Conservation (phyloP, 2,113 vertebrate species). For the Edolisoma coerulescens region DNA sequence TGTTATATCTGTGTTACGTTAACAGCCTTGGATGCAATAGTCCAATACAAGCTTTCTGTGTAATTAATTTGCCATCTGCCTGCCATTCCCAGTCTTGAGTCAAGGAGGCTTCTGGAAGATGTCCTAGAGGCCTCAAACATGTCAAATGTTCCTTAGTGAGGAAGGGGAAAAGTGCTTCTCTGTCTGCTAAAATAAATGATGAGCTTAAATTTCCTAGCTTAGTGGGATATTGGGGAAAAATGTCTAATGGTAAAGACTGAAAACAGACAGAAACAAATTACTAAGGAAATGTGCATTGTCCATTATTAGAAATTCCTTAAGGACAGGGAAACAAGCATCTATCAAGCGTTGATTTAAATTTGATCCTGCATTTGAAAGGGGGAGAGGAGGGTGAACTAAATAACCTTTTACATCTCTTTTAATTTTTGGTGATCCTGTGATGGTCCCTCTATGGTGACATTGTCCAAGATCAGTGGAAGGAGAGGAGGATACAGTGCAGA, state of each 20-base stretch:
- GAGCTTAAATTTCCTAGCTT: not conserved
- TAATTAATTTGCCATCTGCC: not conserved
- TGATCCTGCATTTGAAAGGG: not conserved
- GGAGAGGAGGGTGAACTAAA: not conserved
- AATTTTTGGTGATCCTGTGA: not conserved
- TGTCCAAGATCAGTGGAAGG: not conserved
- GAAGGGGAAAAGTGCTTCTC: not conserved
- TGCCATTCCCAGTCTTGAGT: not conserved
- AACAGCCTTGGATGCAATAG: not conserved
- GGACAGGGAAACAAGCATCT: not conserved
- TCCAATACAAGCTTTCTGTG: not conserved
- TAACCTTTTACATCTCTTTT: not conserved
- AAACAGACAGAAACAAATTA: not conserved
- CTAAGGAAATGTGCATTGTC: not conserved
- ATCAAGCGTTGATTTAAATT: not conserved
- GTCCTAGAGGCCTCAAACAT: not conserved
- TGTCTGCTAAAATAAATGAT: not conserved
- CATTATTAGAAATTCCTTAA: not conserved
- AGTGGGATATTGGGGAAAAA: not conserved
- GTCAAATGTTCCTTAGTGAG: not conserved
- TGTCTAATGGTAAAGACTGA: not conserved
- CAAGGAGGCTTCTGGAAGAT: not conserved
- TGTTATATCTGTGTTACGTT: not conserved
- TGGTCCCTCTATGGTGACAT: fast-evolving
- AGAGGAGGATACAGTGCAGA: not conserved